Evolutionary conservation across 2,888 invertebrate genomes (phyloP), one percentile per base, ranked within the genome.

Genomic region (Pardosa pseudoannulata): DNA sequence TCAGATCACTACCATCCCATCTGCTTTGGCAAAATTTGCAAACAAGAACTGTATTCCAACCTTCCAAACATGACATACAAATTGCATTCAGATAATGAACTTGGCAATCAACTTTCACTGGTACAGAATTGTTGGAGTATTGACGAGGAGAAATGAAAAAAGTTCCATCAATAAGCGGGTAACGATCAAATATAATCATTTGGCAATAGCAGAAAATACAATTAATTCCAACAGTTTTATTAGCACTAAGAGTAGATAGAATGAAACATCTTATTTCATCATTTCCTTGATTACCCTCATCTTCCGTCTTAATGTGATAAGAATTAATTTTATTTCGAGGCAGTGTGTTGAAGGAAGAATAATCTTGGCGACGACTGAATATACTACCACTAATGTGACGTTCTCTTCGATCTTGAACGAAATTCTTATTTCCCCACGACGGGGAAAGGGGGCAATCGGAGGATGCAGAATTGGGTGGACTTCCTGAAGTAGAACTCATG

Each of bases 231-330:
- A 95, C 95, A 92, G 96, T 95, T 91, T 97, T 96, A 91, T 97
- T 95, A 36, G 96, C 96, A 88, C 98, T 98, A 91, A 99, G 93
- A 64, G 97, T 97, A 88, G 98, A 97, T 91, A 99, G 93, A 90
- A 99, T 96, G 93, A 98, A 98, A 91, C 97, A 96, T 90, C 98
- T 94, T 71, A 97, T 98, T 92, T 99, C 99, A 92, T 99, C 99
- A 92, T 98, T 98, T 90, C 98, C 98, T 92, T 98, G 98, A 92
- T 97, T 97, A 89, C 97, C 98, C 92, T 99, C 98, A 91, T 99
- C 98, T 93, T 99, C 98, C 94, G 98, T 97, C 96, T 98, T 98
- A 92, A 99, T 98, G 94, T 98, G 98, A 94, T 98, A 98, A 91
- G 98, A 98, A 94, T 99, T 99, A 92, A 98, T 95, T 93, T 98